These are phyloP conservation scores for Festucalex cinctus DNA, from an alignment of 2,113 vertebrate species.

Conservation along the genomic window DNA sequence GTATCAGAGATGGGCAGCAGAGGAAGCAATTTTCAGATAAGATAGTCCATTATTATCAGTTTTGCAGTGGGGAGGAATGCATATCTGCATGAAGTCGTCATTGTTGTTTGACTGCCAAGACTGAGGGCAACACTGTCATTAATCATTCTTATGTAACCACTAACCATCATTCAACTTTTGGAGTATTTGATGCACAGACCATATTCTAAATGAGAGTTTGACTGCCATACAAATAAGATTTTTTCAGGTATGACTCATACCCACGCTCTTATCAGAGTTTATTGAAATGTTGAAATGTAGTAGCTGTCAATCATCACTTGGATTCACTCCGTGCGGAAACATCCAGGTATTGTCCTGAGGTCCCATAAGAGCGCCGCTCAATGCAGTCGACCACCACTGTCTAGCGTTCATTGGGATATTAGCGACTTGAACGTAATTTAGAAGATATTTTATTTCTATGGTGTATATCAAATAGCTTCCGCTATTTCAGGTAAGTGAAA, in stretches of 20 bases:
- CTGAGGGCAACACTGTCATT: neutral
- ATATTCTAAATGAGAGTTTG: no score
- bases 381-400: neutral
- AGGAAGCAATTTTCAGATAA: slow-evolving; percentile 4
- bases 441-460: neutral
- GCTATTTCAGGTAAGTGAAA: slow-evolving; percentile 7
- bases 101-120: slow-evolving; percentile 16
- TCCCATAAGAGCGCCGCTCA: slow-evolving; percentile 35
- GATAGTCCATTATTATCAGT: neutral
- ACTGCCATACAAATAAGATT: no score
- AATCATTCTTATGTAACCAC: neutral
- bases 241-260: neutral
- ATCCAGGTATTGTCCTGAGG: slow-evolving; percentile 47
- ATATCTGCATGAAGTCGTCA: neutral
- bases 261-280: neutral
- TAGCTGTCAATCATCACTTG: slow-evolving; percentile 32
- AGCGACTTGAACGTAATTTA: neutral
- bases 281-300: neutral
- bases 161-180: neutral
- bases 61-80: neutral
- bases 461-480: neutral
- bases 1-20: slow-evolving; percentile 1
- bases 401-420: neutral
- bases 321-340: slow-evolving; percentile 41
- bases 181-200: no score